A percentile compares a stretch with the other conserved stretches of the same genome.
Conservation (phyloP, 2,888 invertebrate species). For the Anthophora plumipes region DNA sequence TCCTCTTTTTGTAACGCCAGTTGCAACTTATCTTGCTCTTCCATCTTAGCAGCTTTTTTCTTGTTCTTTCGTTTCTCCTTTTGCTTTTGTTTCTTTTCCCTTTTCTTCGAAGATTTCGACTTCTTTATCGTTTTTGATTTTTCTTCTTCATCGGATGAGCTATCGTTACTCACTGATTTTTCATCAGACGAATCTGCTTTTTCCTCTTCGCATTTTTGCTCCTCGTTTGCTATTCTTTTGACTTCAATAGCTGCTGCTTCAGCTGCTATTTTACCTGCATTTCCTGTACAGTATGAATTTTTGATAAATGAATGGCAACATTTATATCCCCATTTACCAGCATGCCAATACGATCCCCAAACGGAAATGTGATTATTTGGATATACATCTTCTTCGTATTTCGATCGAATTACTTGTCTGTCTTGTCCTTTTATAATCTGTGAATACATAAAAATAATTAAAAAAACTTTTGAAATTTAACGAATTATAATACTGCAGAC, state of each 20-base stretch:
- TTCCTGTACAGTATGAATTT: constrained; percentile 95
- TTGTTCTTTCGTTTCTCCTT: constrained; percentile 81
- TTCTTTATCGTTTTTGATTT: constrained; percentile 56
- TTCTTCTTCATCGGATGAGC: constrained; percentile 67
- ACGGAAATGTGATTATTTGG: constrained; percentile 97
- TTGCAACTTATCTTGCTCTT: constrained; percentile 86
- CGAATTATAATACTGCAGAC: neutral
- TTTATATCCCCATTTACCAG: constrained; percentile 97
- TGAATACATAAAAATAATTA: constrained; percentile 44
- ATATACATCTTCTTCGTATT: constrained; percentile 97
- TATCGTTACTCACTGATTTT: constrained; percentile 51
- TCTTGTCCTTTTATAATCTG: constrained; percentile 92
- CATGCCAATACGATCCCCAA: constrained; percentile 98
- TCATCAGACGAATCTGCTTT: constrained; percentile 44
- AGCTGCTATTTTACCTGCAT: constrained; percentile 86
- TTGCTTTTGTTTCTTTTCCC: constrained; percentile 73
- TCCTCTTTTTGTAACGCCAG: constrained; percentile 89
- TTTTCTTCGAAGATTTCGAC: constrained; percentile 68
- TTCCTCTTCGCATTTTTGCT: constrained; percentile 72
- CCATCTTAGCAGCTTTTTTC: constrained; percentile 78
- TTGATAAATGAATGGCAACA: constrained; percentile 97
- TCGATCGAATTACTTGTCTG: constrained; percentile 92
- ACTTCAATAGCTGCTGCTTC: constrained; percentile 50
- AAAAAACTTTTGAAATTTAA: neutral
- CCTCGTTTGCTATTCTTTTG: constrained; percentile 51